Base-by-base conservation (phyloP, 2,888 invertebrate species). In the Netelia inedita region DNA sequence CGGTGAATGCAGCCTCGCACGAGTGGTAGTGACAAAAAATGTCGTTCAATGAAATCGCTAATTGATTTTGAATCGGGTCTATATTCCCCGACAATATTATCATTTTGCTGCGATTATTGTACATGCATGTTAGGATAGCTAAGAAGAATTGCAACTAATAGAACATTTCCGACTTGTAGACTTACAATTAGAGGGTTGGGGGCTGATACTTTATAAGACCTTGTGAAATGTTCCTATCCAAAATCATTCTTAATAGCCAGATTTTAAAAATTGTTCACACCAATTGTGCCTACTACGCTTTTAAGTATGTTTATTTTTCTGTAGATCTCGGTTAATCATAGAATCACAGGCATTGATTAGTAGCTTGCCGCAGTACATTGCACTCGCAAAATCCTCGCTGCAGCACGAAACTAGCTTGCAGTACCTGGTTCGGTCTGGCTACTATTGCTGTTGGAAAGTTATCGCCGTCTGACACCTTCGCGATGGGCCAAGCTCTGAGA, bases 1-100 rank as follows among this genome's bases (percentile, higher is more conserved):
- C 35, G 74, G 76, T 79, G 76, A 63, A 55, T 85, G 68, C 82
- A 80, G 66, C 63, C 74, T 66, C 8, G 63, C 43, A 75, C 46
- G 79, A 35, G 75, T 63, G 23, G 57, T 74, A 3, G 11, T 16
- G n/a, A 55, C 2, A 16, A 55, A 55, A 55, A 55, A 55, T 74
- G 35, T 19, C 43, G 63, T 65, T 74, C 83, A 72, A 76, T 68
- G 65, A 61, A 16, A 80, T 43, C 61, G 63, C 59, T 41, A 66
- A 74, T 66, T 65, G 53, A 61, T 43, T 69, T 63, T 43, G 71
- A 68, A 61, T 55, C 43, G 35, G 23, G 53, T 55, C 79, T 73
- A 65, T 69, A 23, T 57, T 57, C 57, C 72, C 2, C 46, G 46
- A 1, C 14, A 46, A 14, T 46, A 14, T 46, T 14, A 46, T 35